Evolutionary conservation across 1,140 invertebrate species (phyloP), one percentile per base, ranked within the genome.

Genomic region (Pteromalus puparum): DNA sequence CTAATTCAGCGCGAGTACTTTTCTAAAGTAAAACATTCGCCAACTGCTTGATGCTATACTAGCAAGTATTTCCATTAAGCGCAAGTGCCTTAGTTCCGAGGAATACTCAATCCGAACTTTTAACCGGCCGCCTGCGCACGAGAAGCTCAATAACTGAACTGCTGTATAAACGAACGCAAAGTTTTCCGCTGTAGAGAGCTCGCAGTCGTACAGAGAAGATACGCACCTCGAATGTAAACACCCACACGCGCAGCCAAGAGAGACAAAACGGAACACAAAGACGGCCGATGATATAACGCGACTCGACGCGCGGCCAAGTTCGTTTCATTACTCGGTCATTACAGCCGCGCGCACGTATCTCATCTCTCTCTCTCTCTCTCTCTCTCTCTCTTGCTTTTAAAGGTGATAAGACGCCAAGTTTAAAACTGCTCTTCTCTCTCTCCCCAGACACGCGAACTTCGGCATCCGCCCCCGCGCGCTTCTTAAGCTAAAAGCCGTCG

Each of bases 61-160:
- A 21, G 42, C 82, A 83, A 78, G 82, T 83, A 83, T 83, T 83
- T 83, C 82, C 82, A 84, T 73, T 83, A 83, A 83, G 34, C 24
- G 68, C 76, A 79, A 79, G 82, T 79, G 76, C 76, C 75, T 79
- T 74, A 78, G 38, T 84, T 61, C n/a, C 38, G 53, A 78, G 70
- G 76, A 84, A 84, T 79, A 79, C 82, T 79, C 82, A 79, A 84
- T 73, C 82, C 68, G 75, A 83, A 83, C 82, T 83, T 83, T 83
- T 83, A 83, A 83, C 75, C 75, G 46, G 24, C 28, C 74, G 46
- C 76, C 38, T 12, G 21, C 81, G 28, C 30, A 38, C 74, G 53
- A n/a, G 18, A n/a, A 61, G 53, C 75, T 83, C 82, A 72, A 78
- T 83, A 83, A 83, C 67, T 83, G 75, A 78, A 78, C 82, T 83